phyloP scores from a whole-genome alignment of 1,140 invertebrate species.

The Diorhabda carinulata region DNA sequence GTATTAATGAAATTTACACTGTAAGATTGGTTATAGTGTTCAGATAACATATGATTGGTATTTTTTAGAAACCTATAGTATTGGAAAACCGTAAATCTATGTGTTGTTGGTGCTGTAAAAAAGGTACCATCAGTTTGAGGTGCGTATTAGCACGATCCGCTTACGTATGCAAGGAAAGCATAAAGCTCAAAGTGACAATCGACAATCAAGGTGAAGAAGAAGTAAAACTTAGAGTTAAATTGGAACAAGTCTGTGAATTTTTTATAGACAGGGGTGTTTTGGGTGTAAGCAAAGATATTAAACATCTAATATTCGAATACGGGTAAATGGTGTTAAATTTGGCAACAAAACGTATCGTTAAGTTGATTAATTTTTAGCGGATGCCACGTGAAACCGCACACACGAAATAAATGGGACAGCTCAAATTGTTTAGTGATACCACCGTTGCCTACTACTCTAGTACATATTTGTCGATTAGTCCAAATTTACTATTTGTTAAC shows the following conservation, averaged over 20 bases:
- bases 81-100: conserved; percentile 65
- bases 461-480: conserved; percentile 71
- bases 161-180: conserved; percentile 77
- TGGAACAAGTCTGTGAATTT: conserved; percentile 77
- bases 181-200: conserved; percentile 70
- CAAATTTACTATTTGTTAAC: conserved; percentile 79
- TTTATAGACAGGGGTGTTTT: conserved; percentile 77
- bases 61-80: conserved; percentile 64
- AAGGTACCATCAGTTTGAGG: conserved; percentile 66
- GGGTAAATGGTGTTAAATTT: conserved; percentile 32
- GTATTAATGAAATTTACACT: too few species aligned
- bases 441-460: conserved; percentile 73
- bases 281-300: conserved; percentile 68
- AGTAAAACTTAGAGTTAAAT: conserved; percentile 64
- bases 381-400: conserved; percentile 59
- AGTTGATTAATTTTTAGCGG: conserved; percentile 46
- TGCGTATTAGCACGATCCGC: conserved; percentile 71
- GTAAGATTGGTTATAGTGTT: background rate
- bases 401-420: conserved; percentile 64
- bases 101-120: conserved; percentile 74
- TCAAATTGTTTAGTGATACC: conserved; percentile 67
- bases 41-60: background rate
- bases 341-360: too few species aligned
- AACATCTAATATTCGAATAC: conserved; percentile 71
- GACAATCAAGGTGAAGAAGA: conserved; percentile 75